These are phyloP conservation scores for Hafferia zeledoni DNA, from an alignment of 2,797 vertebrate species.

Conservation along the genomic window DNA sequence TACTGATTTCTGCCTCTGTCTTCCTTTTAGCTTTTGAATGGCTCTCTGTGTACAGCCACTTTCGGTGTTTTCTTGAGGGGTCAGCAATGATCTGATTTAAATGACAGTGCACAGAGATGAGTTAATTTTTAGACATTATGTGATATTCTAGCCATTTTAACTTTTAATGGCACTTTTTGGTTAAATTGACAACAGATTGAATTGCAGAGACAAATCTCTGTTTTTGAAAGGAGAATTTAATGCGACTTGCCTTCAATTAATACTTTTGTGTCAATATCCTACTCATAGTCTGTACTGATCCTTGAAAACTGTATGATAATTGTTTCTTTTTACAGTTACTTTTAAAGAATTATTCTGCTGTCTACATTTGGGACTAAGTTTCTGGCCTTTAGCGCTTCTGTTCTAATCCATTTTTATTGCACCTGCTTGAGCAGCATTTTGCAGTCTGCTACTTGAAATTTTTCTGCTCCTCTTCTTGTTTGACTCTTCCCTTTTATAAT, in stretches of 20 bases:
- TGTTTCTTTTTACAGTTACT: not conserved
- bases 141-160: not conserved
- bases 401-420: not conserved
- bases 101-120: not conserved
- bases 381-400: not conserved
- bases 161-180: not conserved
- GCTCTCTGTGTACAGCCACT: not conserved
- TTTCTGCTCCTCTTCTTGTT: not conserved
- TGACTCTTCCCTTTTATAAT: not conserved
- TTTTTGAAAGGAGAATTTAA: not conserved
- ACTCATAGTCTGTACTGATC: not conserved
- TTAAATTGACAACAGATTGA: not conserved
- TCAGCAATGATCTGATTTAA: not conserved
- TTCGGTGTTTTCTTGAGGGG: rapidly evolving
- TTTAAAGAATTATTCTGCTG: not conserved
- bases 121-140: not conserved
- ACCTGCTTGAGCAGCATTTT: not conserved
- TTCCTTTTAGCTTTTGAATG: not conserved
- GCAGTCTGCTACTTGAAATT: not conserved
- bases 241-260: not conserved
- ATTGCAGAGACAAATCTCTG: not conserved
- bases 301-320: not conserved
- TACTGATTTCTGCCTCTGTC: not conserved
- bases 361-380: not conserved
- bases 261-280: not conserved